phyloP scores from a whole-genome alignment of 2,113 vertebrate species.

The Telmatochromis brichardi region DNA sequence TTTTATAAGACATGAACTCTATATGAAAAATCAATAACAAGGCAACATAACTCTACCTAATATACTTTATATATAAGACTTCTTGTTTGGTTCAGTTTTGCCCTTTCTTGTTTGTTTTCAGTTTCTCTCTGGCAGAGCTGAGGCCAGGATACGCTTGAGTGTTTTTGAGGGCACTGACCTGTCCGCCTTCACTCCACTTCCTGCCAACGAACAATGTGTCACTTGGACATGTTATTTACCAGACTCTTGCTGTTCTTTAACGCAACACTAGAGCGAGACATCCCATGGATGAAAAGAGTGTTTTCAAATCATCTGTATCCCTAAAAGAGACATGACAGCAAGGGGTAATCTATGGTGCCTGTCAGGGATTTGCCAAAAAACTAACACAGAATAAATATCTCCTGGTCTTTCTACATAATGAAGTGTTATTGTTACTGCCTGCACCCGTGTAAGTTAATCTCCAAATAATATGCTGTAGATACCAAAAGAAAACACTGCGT shows the following conservation, averaged over 20 bases:
- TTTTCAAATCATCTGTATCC: neutral
- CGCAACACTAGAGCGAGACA: slow-evolving; percentile 7
- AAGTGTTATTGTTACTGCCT: slow-evolving; percentile 64
- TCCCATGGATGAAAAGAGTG: neutral
- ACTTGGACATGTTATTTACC: slow-evolving; percentile 46
- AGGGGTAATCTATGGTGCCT: neutral
- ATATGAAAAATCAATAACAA: slow-evolving; percentile 3
- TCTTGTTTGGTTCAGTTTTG: neutral
- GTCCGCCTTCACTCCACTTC: neutral
- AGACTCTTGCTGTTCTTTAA: slow-evolving; percentile 11
- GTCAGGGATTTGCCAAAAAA: neutral
- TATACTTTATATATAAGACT: neutral
- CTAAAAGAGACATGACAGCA: neutral
- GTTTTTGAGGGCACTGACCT: slow-evolving; percentile 3
- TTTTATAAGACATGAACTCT: neutral
- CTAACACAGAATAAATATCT: slow-evolving; percentile 1
- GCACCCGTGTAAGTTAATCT: slow-evolving; percentile 58
- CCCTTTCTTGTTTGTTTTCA: neutral
- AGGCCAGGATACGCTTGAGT: neutral
- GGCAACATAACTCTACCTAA: neutral
- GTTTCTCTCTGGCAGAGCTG: neutral
- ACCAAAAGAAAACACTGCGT: slow-evolving; percentile 75
- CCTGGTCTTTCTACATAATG: slow-evolving; percentile 45
- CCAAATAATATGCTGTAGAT: slow-evolving; percentile 61
- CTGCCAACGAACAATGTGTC: neutral